A percentile compares a stretch with the other conserved stretches of the same genome.
Evolutionary conservation across 2,797 vertebrate species (phyloP).

Genomic region (Acomys russatus): DNA sequence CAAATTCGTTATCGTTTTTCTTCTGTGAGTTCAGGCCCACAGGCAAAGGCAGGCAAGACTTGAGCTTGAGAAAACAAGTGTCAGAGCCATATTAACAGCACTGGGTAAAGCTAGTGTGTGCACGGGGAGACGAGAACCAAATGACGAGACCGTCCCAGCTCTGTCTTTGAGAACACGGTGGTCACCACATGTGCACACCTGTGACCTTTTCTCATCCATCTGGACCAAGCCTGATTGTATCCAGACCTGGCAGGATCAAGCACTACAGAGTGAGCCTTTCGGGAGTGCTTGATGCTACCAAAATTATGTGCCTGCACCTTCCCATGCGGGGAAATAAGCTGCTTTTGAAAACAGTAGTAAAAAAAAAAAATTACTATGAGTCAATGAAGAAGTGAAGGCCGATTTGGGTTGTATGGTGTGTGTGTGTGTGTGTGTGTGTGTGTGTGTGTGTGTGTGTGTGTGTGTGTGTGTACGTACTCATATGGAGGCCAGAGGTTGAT

Average conservation of each 20-base stretch:
- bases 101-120: not conserved
- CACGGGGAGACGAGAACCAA: conserved; percentile 2
- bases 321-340: not conserved
- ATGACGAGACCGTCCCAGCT: not conserved
- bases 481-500: not conserved
- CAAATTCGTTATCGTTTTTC: not conserved
- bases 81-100: not conserved
- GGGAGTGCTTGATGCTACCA: not conserved
- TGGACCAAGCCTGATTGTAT: not conserved
- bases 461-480: not conserved
- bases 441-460: not conserved
- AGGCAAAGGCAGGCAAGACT: not conserved
- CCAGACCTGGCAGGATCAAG: not conserved
- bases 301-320: not conserved
- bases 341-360: conserved; percentile 44
- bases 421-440: not conserved
- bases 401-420: not conserved
- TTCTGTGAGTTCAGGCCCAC: not conserved
- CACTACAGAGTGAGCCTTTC: not conserved
- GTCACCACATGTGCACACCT: not conserved
- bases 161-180: not conserved
- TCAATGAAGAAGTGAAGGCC: not conserved
- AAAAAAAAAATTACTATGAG: not conserved
- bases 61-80: not conserved
- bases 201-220: not conserved